Evolutionary conservation across 2,797 vertebrate genomes (phyloP), one percentile per base, ranked within the genome.

Genomic region (Liparis tanakae): DNA sequence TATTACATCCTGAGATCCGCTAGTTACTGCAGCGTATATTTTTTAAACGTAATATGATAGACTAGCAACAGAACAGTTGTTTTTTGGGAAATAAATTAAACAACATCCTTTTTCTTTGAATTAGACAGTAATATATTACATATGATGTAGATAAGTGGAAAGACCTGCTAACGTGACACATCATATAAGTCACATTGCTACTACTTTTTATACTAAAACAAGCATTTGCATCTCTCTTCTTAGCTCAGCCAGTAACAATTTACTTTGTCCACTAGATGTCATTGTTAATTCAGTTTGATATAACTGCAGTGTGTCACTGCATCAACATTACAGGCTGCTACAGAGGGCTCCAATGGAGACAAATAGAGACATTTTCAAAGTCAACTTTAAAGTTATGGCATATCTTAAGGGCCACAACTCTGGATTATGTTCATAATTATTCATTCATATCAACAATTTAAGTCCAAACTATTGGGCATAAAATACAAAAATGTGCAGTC

Each of bases 251-350:
- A 36, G 68, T 61, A 85, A 67, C 43, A 65, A 6, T 15, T 72
- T 5, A 48, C 8, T 70, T 61, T 10, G 41, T 61, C 80, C 91
- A 91, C 87, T 87, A 88, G 92, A 79, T 90, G 91, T 80, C 91
- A 91, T 80, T 55, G 14, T 86, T 30, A 30, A 30, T 30, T 30
- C 33, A 58, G 33, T 81, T 76, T 44, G 61, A 78, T 61, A 25
- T 34, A 13, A 54, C 30, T 61, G n/a, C 54, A 62, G 10, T 58
- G n/a, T 48, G 60, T 18, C 10, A n/a, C 10, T 44, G 39, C 25
- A 12, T 12, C 44, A 46, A 34, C 7, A 25, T 17, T 17, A 20
- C 17, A 46, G 1, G 10, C 54, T 75, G 3, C 12, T 41, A 34
- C 7, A 54, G 33, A 34, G 57, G 6, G 6, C 6, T 63, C 0